Base-by-base conservation (phyloP, 2,113 vertebrate species). In the Ammodytes marinus region DNA sequence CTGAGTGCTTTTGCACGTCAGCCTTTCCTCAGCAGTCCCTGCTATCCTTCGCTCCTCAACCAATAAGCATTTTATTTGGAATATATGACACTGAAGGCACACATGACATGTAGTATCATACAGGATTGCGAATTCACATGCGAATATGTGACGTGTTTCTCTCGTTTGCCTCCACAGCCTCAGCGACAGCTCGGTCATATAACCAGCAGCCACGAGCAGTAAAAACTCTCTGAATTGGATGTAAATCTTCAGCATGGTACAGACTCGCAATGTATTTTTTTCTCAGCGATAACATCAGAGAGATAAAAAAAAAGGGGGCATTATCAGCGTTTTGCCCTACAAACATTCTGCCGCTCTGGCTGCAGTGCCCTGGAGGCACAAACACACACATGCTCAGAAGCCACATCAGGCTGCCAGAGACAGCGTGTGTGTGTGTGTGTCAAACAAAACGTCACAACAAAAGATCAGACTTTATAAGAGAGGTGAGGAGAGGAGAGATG, bases 351-450 rank as follows among this genome's bases (percentile, higher is more conserved):
- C 63, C 68, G 86, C 43, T 77, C 39, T 27, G 27, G 27, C 27
- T 42, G 68, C 58, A 69, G 72, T 2, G 4, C 70, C 81, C 77
- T 43, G 40, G 66, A 83, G 83, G 69, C 79, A 79, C 83, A 86
- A 57, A 72, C 65, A 69, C 83, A 69, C 83, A 86, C 79, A 73
- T 6, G 2, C 76, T 85, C 70, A 76, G 65, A 80, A 53, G 65
- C 52, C 57, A 40, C 87, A 82, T 80, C 80, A 86, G 80, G 85
- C 68, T 61, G 67, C 79, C 55, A 37, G 69, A 79, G 71, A 61
- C 57, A 27, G 53, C 10, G 63, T 80, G 39, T 74, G 64, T 64
- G 74, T 27, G 27, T 27, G 27, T 27, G 77, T 78, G 75, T 89
- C 58, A 39, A 76, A 64, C 73, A 69, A 39, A 73, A 79, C 87